A percentile compares a stretch with the other conserved stretches of the same genome.
phyloP scores from a whole-genome alignment of 1,140 invertebrate species.

The Neocloeon triangulifer region DNA sequence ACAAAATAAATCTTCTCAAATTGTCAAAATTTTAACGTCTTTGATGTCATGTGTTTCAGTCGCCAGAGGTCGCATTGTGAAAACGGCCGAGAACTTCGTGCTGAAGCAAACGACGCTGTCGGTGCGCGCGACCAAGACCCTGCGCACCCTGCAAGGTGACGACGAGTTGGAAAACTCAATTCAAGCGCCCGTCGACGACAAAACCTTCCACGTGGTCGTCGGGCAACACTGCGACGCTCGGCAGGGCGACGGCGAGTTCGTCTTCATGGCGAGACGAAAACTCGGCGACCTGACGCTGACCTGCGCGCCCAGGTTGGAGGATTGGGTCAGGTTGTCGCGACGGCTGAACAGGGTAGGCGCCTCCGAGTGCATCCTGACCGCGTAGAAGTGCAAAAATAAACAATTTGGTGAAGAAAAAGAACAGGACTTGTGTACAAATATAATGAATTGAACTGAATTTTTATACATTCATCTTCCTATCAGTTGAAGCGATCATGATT shows the following conservation, averaged over 20 bases:
- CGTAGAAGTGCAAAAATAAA: too few species aligned
- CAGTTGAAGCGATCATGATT: too few species aligned
- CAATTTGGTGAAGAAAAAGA: too few species aligned
- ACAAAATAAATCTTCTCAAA: too few species aligned
- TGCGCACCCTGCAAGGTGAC: slow-evolving; percentile 9
- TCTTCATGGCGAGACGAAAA: slow-evolving; percentile 50
- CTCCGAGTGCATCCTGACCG: slow-evolving; percentile 36
- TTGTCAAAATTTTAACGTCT: too few species aligned
- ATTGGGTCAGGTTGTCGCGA: slow-evolving; percentile 37
- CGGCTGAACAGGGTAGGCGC: slow-evolving; percentile 28
- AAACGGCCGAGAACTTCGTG: too few species aligned
- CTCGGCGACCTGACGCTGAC: slow-evolving; percentile 42
- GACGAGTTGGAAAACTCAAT: slow-evolving; percentile 27
- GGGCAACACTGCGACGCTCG: slow-evolving; percentile 46
- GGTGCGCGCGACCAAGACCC: slow-evolving; percentile 3
- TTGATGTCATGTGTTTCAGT: too few species aligned
- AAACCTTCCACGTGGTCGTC: neutral
- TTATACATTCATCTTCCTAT: too few species aligned
- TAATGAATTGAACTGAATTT: too few species aligned
- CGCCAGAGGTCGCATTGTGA: too few species aligned
- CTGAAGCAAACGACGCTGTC: too few species aligned
- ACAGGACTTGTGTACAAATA: too few species aligned
- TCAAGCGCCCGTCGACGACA: slow-evolving; percentile 4
- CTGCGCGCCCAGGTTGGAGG: slow-evolving; percentile 44
- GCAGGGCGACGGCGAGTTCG: slow-evolving; percentile 47